Evolutionary conservation across 2,888 invertebrate species (phyloP), one percentile per base, ranked within the genome.

Genomic region (Eupithecia tripunctaria): DNA sequence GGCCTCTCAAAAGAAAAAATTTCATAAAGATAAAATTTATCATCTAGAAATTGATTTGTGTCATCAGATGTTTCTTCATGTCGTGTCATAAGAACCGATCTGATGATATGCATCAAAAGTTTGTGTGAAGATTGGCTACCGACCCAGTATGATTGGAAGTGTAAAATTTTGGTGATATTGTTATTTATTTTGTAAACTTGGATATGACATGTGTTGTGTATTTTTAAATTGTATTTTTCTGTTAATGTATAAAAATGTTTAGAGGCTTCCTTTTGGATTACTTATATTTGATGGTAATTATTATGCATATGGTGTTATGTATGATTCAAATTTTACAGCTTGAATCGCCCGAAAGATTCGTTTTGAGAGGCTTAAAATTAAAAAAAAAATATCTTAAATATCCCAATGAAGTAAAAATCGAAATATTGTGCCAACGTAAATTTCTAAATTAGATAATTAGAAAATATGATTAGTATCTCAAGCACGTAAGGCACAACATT

Each of bases 401-500:
- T 38, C 72, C 70, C 70, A 70, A 70, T 72, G 41, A 70, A 64
- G 59, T 18, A 36, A 56, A 71, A 69, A 72, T 70, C 70, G 75
- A 72, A 72, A 64, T 65, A 72, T 6, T 70, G 75, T 75, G 75
- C 72, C 75, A 75, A 75, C 43, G 70, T 70, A 72, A 60, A 70
- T 69, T 75, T 72, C 74, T 75, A 72, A 72, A 75, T 72, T 72
- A 75, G 70, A 38, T 18, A 70, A 64, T 72, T 75, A 72, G 68
- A 65, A n/a, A 12, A 65, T 67, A 67, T 67, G 10, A n/a, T 36
- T 62, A 63, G 36, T 59, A 59, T 65, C 51, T 36, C 60, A 65
- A 70, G 72, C 72, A 70, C 71, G 47, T 63, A 66, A 25, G 67
- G 70, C 75, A 72, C 75, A 70, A 68, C 41, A 41, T 62, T 25